These are phyloP conservation scores for Helogale parvula DNA, from an alignment of 2,113 vertebrate genomes.

Conservation along the genomic window DNA sequence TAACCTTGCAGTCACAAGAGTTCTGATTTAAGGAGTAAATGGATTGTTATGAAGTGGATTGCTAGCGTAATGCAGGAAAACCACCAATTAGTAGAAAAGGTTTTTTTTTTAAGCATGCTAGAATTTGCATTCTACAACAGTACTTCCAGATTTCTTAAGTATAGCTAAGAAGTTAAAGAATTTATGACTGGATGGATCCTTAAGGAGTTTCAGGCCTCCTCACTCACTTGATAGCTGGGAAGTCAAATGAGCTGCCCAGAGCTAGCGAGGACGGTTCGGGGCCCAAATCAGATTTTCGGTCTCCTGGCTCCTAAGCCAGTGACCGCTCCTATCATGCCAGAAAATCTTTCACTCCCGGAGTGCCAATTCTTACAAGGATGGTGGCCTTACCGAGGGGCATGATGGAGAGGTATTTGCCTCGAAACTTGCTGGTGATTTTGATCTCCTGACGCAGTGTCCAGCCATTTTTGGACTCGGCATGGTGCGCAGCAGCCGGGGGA, in stretches of 20 bases:
- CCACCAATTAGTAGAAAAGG: background rate
- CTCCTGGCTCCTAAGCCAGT: background rate
- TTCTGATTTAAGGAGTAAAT: background rate
- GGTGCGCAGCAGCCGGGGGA: slow-evolving; percentile 96
- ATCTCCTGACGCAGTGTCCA: slow-evolving; percentile 97
- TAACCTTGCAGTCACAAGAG: background rate
- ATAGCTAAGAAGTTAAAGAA: background rate
- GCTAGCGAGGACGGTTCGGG: background rate
- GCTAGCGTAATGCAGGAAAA: background rate
- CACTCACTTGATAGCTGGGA: background rate
- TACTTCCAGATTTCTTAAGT: background rate
- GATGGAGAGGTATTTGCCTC: slow-evolving; percentile 99
- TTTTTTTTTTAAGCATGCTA: background rate
- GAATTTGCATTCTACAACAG: background rate
- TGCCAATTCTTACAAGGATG: background rate
- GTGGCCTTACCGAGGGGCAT: slow-evolving; percentile 94
- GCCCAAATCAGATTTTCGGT: background rate
- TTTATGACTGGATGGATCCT: background rate
- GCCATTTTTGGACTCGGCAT: slow-evolving; percentile 93
- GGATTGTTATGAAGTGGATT: background rate
- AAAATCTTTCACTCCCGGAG: background rate
- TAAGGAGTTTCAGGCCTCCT: background rate
- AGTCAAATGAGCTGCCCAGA: background rate
- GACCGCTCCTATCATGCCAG: background rate
- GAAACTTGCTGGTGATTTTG: slow-evolving; percentile 97